Evolutionary conservation across 2,888 invertebrate species (phyloP).

Genomic region (Ceraclea dissimilis): DNA sequence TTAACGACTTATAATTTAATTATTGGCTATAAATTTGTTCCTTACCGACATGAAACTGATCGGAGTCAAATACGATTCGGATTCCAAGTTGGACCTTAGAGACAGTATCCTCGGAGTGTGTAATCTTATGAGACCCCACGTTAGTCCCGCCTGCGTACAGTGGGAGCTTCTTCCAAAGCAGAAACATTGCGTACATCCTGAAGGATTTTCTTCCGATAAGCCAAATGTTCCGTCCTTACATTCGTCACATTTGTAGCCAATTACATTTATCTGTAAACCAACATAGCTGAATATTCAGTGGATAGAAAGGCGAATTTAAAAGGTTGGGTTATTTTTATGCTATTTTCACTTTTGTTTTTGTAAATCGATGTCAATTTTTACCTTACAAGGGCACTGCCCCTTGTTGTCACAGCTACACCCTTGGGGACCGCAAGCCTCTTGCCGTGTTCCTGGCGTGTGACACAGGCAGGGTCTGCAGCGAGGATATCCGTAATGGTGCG

Average conservation of each 20-base stretch:
- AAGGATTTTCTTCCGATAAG: constrained; percentile 64
- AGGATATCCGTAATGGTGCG: constrained; percentile 85
- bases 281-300: neutral
- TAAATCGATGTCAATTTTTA: too few relatives aligned
- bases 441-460: constrained; percentile 61
- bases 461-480: constrained; percentile 83
- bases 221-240: constrained; percentile 87
- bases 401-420: constrained; percentile 63
- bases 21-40: too few relatives aligned
- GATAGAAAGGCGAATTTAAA: too few relatives aligned
- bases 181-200: constrained; percentile 92
- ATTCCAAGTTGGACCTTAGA: constrained; percentile 8
- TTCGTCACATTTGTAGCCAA: constrained; percentile 74
- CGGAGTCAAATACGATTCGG: constrained; percentile 9
- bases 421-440: constrained; percentile 42
- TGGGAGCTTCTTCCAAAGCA: constrained; percentile 82
- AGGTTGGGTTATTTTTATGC: too few relatives aligned
- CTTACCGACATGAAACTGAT: constrained; percentile 23
- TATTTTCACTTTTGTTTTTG: too few relatives aligned
- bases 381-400: constrained; percentile 89
- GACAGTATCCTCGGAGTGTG: constrained; percentile 45
- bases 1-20: too few relatives aligned
- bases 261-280: constrained; percentile 60
- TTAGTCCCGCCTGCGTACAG: constrained; percentile 74
- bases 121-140: constrained; percentile 73